Evolutionary conservation across 1,140 invertebrate species (phyloP).

Genomic region (Drosophila biarmipes): DNA sequence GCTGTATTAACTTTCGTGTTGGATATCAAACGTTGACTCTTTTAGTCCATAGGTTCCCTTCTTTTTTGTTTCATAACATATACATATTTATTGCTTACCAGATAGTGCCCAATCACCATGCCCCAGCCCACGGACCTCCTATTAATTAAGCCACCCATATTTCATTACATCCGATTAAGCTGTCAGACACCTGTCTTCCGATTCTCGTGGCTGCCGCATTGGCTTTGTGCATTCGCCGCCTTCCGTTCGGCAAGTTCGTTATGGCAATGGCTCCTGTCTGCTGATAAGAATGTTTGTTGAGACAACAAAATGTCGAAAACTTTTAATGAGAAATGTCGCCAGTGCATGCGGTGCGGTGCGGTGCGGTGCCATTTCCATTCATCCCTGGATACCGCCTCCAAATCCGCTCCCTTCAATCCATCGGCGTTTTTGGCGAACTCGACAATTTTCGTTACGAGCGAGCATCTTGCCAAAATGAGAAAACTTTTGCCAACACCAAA

Average conservation of each 20-base stretch:
- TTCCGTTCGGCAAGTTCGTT: constrained; percentile 35
- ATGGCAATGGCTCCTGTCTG: constrained; percentile 75
- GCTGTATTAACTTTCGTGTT: too few relatives aligned
- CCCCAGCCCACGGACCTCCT: constrained; percentile 1
- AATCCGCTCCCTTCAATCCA: constrained; percentile 35
- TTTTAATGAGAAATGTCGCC: constrained; percentile 79
- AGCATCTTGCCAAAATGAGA: constrained; percentile 79
- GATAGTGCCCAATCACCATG: neutral
- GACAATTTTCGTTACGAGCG: constrained; percentile 79
- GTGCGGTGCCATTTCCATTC: constrained; percentile 51
- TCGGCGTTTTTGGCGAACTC: constrained; percentile 66
- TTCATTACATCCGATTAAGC: constrained; percentile 34
- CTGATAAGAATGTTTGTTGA: constrained; percentile 68
- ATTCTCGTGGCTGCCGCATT: constrained; percentile 7
- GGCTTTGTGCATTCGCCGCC: constrained; percentile 21
- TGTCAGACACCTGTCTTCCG: constrained; percentile 56
- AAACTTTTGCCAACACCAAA: constrained; percentile 77
- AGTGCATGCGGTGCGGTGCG: constrained; percentile 63
- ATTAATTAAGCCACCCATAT: constrained; percentile 48
- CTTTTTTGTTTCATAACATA: neutral
- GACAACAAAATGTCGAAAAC: constrained; percentile 63
- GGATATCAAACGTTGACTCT: too few relatives aligned
- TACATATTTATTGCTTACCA: neutral
- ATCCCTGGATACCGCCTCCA: constrained; percentile 6
- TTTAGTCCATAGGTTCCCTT: neutral